phyloP scores from a whole-genome alignment of 2,888 invertebrate species.

The Leptinotarsa rubiginosa region DNA sequence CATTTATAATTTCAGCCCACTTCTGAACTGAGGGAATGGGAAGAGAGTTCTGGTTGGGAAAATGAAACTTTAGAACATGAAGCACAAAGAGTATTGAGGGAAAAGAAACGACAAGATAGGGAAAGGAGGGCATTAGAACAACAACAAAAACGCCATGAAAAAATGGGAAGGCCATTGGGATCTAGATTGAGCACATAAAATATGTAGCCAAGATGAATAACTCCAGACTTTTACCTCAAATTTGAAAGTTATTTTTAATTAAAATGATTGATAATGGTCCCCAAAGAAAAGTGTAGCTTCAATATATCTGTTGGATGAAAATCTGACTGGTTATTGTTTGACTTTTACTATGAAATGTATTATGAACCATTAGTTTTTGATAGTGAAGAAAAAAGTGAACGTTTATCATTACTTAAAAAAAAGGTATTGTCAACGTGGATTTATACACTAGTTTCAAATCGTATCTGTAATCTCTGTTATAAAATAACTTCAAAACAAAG shows the following conservation, averaged over 20 bases:
- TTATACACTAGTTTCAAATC: no score
- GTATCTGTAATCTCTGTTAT: no score
- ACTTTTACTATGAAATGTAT: no score
- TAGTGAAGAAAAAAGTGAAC: no score
- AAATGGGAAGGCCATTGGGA: conserved; percentile 54
- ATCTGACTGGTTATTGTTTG: background rate
- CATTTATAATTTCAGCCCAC: conserved; percentile 50
- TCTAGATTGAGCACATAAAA: conserved; percentile 56
- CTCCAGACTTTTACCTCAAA: background rate
- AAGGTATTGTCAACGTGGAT: no score
- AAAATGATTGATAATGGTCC: background rate
- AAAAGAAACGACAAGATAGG: conserved; percentile 61
- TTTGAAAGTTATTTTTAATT: background rate
- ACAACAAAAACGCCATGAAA: conserved; percentile 61
- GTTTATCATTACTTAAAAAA: no score
- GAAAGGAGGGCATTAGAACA: conserved; percentile 61
- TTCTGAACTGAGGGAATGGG: conserved; percentile 63
- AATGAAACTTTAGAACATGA: conserved; percentile 60
- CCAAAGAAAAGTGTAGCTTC: no score
- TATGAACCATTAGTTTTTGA: no score
- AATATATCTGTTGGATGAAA: no score
- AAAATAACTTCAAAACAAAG: no score
- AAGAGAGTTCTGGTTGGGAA: conserved; percentile 63
- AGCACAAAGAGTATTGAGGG: conserved; percentile 58
- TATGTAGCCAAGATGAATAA: background rate